Evolutionary conservation across 2,113 vertebrate genomes (phyloP).

Genomic region (Orthonyx spaldingii): DNA sequence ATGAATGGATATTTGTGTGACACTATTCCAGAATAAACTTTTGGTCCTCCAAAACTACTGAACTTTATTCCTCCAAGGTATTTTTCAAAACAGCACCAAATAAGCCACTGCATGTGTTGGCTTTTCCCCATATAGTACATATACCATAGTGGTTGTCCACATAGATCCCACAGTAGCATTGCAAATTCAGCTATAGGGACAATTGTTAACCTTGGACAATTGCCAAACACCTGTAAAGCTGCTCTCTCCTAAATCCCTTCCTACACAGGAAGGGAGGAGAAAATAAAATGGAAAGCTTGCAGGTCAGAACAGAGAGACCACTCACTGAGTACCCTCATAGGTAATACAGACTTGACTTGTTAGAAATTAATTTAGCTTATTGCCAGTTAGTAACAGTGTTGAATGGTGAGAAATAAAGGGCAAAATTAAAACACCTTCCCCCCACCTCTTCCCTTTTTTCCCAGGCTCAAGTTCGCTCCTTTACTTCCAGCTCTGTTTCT

Average conservation of each 20-base stretch:
- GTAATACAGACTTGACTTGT: neutral
- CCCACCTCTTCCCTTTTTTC: neutral
- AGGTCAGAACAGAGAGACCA: neutral
- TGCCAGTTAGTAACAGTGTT: neutral
- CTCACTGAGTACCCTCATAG: neutral
- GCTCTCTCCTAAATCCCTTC: neutral
- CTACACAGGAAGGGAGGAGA: neutral
- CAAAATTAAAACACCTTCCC: neutral
- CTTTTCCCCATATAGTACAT: neutral
- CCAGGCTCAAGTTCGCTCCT: neutral
- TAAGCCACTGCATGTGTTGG: neutral
- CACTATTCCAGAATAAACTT: neutral
- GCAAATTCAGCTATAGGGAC: neutral
- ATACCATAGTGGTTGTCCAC: neutral
- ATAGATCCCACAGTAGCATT: neutral
- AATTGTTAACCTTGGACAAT: neutral
- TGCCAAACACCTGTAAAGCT: neutral
- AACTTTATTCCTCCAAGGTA: neutral
- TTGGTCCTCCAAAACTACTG: neutral
- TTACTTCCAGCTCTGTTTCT: neutral
- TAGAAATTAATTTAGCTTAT: neutral
- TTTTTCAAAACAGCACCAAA: neutral
- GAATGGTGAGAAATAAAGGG: neutral
- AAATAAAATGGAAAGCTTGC: neutral
- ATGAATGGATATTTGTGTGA: neutral